phyloP scores from a whole-genome alignment of 2,113 vertebrate species.

The human region GRCh38 chr7:69102501-69103000 shows the following conservation, averaged over 20 bases:
- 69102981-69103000: no score
- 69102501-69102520: no score
- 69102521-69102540: no score
- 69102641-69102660: no score
- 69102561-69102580: no score
- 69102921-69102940: not conserved
- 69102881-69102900: not conserved
- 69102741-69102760: not conserved
- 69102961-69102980: not conserved
- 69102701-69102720: not conserved
- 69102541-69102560: no score
- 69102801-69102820: not conserved
- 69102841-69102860: not conserved
- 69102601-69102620: no score
- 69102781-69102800: not conserved
- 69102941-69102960: not conserved
- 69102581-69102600: no score
- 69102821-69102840: not conserved
- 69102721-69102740: not conserved
- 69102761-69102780: not conserved
- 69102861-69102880: not conserved
- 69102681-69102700: not conserved
- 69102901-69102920: not conserved
- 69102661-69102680: no score
- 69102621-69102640: no score